Conservation (phyloP, 2,888 invertebrate genomes). For the Yponomeuta evonymella region DNA sequence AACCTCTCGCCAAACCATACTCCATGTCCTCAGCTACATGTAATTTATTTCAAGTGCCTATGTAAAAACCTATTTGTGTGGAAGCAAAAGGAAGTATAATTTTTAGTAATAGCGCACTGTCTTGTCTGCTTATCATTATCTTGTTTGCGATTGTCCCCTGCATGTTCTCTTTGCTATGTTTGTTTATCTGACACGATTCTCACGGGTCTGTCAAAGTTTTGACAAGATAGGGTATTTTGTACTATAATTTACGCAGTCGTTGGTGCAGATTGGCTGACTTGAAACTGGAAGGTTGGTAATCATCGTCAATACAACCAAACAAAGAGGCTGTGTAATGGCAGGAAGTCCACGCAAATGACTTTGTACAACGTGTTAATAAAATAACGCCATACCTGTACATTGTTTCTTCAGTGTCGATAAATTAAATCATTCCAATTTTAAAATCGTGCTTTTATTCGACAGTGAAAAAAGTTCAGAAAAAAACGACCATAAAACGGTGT, state of each 20-base stretch:
- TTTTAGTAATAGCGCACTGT: not conserved
- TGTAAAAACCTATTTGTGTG: not conserved
- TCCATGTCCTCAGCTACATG: not conserved
- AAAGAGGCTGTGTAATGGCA: too few species aligned
- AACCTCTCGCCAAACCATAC: not conserved
- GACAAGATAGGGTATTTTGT: not conserved
- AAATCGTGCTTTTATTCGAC: too few species aligned
- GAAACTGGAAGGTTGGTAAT: too few species aligned
- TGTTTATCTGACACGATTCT: not conserved
- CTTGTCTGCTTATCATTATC: not conserved
- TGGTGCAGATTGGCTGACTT: too few species aligned
- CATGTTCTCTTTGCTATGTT: not conserved
- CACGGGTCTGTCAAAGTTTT: not conserved
- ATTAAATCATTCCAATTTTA: too few species aligned
- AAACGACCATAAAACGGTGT: too few species aligned
- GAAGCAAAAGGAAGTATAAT: not conserved
- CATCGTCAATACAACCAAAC: too few species aligned
- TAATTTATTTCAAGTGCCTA: not conserved
- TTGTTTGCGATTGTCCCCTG: conserved; percentile 1
- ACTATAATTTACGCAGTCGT: not conserved
- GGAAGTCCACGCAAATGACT: too few species aligned
- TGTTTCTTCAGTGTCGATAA: too few species aligned
- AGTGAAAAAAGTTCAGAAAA: too few species aligned
- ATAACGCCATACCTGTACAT: too few species aligned
- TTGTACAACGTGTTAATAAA: too few species aligned